Conservation (phyloP, 1,140 invertebrate species). For the Caerostris darwini region DNA sequence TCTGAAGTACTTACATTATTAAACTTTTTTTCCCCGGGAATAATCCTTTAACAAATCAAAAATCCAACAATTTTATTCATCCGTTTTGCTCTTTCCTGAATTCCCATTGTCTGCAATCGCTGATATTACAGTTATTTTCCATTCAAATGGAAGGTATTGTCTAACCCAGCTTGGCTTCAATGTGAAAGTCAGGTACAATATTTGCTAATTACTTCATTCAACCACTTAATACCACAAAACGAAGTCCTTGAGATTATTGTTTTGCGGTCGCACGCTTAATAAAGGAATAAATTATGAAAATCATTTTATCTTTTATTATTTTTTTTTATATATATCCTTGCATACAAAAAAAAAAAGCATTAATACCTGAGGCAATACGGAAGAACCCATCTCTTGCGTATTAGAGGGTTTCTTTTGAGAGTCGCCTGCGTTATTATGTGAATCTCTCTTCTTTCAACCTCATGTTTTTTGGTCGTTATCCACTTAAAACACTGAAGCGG, state of each 20-base stretch:
- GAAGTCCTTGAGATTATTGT: constrained; percentile 41
- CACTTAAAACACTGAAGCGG: constrained; percentile 63
- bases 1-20: background rate
- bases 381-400: background rate
- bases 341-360: background rate
- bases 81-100: background rate
- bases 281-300: constrained; percentile 52
- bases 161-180: background rate
- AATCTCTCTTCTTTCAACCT: constrained; percentile 38
- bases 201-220: constrained; percentile 54
- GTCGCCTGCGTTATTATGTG: constrained; percentile 49
- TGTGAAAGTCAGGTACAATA: background rate
- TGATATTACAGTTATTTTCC: constrained; percentile 34
- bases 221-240: constrained; percentile 7
- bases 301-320: background rate
- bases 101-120: constrained; percentile 17
- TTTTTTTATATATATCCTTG: background rate
- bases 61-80: background rate
- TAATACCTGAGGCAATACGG: constrained; percentile 50
- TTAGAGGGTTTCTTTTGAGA: constrained; percentile 14
- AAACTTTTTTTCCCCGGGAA: background rate
- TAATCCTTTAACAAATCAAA: background rate
- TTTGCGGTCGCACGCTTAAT: background rate
- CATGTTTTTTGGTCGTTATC: constrained; percentile 72
- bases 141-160: constrained; percentile 37